phyloP scores from a whole-genome alignment of 2,797 vertebrate species.

The Pseudocheirus occidentalis region DNA sequence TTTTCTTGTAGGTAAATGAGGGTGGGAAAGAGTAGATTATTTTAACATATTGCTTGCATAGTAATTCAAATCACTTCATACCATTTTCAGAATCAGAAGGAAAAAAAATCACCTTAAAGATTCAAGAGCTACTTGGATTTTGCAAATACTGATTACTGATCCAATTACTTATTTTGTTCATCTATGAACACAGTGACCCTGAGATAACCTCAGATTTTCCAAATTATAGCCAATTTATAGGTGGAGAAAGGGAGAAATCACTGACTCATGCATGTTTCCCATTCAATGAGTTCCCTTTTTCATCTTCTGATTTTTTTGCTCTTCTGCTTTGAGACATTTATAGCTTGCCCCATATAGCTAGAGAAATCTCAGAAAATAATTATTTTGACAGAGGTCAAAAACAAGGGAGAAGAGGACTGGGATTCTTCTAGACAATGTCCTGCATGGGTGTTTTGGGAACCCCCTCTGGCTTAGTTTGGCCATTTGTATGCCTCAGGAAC shows the following conservation, averaged over 20 bases:
- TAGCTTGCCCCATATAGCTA: neutral
- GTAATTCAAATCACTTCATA: neutral
- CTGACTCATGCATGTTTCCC: neutral
- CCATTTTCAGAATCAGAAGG: neutral
- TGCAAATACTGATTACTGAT: neutral
- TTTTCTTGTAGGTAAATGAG: neutral
- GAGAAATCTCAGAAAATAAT: neutral
- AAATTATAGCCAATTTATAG: conserved; percentile 27
- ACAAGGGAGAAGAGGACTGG: neutral
- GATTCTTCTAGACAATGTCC: neutral
- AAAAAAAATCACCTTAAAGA: neutral
- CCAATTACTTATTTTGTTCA: conserved; percentile 13
- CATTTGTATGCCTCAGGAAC: neutral
- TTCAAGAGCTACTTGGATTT: conserved; percentile 2
- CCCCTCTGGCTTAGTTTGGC: neutral
- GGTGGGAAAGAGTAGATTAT: neutral
- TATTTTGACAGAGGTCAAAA: neutral
- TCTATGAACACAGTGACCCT: neutral
- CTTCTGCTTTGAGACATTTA: neutral
- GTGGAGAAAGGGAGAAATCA: conserved; percentile 3
- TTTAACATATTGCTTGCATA: conserved; percentile 16
- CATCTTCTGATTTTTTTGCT: neutral
- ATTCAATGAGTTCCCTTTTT: neutral
- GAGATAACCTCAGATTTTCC: neutral
- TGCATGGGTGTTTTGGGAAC: neutral